Evolutionary conservation across 2,113 vertebrate genomes (phyloP), one percentile per base, ranked within the genome.

Genomic region (Marmota flaviventris): DNA sequence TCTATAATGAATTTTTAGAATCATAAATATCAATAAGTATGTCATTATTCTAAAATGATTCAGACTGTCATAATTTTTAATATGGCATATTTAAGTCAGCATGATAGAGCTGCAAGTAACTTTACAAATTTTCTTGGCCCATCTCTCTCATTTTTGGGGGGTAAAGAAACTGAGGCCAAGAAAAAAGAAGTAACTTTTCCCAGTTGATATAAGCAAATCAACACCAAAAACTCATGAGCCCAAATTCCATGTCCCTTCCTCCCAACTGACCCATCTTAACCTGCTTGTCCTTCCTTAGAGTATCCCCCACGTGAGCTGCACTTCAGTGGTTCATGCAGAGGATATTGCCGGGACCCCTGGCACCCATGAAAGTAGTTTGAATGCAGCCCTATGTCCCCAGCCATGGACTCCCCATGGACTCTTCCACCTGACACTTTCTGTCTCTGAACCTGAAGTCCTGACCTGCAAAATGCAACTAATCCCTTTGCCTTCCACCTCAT

Each of bases 271-370:
- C 11, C 12, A 1, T 13, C 39, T 27, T 27, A 42, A 56, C 0
- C 27, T 3, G 5, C 34, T n/a, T n/a, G 17, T 45, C 34, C 69
- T 81, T 53, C 17, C 9, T 7, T 32, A 5, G 2, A 37, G 10
- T 4, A 17, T 6, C 2, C 4, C 45, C 39, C 25, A 9, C 11
- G 32, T 45, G 2, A 3, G 1, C 1, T 9, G 12, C 37, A 61
- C 32, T n/a, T 29, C 39, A 39, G 39, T 39, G 39, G 39, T 39
- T 39, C 39, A 39, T 39, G 39, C 8, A 2, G 20, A 75, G 58
- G 22, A 81, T 20, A 14, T n/a, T 25, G 2, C 73, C n/a, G 11
- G 67, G 42, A n/a, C 25, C 22, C 32, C 51, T 32, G 4, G 67
- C 1, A 20, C 22, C 17, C 39, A 17, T 18, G 29, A 83, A 7